Base-by-base conservation (phyloP, 92 coral and sea anemone genomes). In the Muricea muricata region DNA sequence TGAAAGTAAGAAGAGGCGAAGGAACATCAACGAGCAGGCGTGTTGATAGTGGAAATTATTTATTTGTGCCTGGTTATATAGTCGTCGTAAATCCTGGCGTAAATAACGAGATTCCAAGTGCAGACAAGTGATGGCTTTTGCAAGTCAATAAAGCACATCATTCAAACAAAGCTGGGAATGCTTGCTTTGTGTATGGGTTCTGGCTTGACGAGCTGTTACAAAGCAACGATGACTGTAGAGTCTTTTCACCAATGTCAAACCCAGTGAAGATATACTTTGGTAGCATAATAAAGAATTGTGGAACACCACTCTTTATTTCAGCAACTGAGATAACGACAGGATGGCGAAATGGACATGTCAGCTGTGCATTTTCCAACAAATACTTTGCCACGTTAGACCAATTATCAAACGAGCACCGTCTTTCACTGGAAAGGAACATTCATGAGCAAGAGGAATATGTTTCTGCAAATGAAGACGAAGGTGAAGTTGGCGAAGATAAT, bases 21-120 rank as follows among this genome's bases (percentile, higher is more conserved):
- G 0, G 20, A 13, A 52, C 42, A 13, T 14, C 42, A 69, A 41
- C 24, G 25, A 75, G 57, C n/a, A 78, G 84, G 33, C 41, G 46
- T 28, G 32, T 57, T 31, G 35, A 54, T 11, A 41, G 74, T 1
- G 47, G 26, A 5, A 29, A 52, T 35, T 78, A 78, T 61, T 15
- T 78, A 29, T 55, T 78, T 78, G 83, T 78, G 2, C 83, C 79
- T 52, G 84, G 84, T 21, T 75, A 78, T 61, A 78, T 78, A 21
- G 21, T 48, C 2, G 40, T 57, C 12, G 75, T 78, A 56, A 78
- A 78, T 57, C 84, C 70, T 78, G 84, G 84, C 26, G 37, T 78
- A 14, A 57, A 56, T 35, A 34, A 78, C n/a, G 24, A 26, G 14
- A 31, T 69, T 25, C 75, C 75, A 34, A 69, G 75, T 14, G 75